phyloP scores from a whole-genome alignment of 2,888 invertebrate species.

The Zonitis immaculata region DNA sequence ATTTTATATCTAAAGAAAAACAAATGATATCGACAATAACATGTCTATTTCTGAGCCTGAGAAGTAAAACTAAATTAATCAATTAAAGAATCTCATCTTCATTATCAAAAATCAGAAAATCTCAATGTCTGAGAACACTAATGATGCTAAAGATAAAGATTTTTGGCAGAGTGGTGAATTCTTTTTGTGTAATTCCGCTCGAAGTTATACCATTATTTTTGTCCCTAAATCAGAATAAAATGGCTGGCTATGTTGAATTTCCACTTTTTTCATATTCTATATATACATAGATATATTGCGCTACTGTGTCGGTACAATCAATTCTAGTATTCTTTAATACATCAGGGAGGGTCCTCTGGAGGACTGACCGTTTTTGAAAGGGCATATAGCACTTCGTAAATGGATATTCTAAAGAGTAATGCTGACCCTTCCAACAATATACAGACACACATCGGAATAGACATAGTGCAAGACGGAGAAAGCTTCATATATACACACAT shows the following conservation, averaged over 20 bases:
- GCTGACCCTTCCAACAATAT: slow-evolving; percentile 33
- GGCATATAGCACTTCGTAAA: slow-evolving; percentile 45
- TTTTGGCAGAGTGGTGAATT: too few species aligned
- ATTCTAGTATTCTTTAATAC: slow-evolving; percentile 45
- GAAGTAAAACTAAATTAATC: too few species aligned
- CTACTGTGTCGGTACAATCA: slow-evolving; percentile 47
- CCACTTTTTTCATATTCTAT: slow-evolving; percentile 13
- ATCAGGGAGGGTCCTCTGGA: slow-evolving; percentile 40
- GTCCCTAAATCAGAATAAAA: slow-evolving; percentile 17
- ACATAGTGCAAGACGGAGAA: slow-evolving; percentile 2
- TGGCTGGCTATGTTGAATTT: not conserved
- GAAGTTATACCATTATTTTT: slow-evolving; percentile 12
- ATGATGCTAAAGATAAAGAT: too few species aligned
- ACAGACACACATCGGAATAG: not conserved
- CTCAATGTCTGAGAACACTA: too few species aligned
- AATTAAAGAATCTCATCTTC: too few species aligned
- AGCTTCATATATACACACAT: slow-evolving; percentile 1
- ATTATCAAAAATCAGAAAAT: too few species aligned
- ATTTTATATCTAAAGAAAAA: too few species aligned
- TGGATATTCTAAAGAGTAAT: slow-evolving; percentile 39
- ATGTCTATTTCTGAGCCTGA: too few species aligned
- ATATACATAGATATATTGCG: slow-evolving; percentile 44
- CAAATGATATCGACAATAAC: too few species aligned
- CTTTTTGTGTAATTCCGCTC: too few species aligned
- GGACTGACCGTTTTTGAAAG: slow-evolving; percentile 48